phyloP scores from a whole-genome alignment of 2,797 vertebrate species.

The Cyclura pinguis region DNA sequence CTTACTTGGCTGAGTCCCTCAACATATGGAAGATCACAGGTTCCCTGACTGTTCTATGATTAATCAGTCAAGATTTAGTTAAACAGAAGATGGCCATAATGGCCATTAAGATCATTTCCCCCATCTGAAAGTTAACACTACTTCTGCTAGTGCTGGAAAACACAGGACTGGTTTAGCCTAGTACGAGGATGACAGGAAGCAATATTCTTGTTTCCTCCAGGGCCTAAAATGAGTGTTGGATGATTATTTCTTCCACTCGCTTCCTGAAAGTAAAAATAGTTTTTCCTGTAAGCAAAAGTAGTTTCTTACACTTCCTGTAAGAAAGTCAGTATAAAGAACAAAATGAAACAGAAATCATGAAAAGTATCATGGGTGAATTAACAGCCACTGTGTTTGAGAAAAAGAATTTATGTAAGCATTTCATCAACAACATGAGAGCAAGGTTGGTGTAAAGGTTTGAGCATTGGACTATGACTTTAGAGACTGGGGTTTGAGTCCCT shows the following conservation, averaged over 20 bases:
- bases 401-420: not conserved
- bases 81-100: conserved; percentile 1
- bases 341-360: not conserved
- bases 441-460: too few relatives aligned
- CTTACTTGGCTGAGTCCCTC: not conserved
- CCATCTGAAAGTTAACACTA: not conserved
- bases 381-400: not conserved
- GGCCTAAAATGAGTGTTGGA: not conserved
- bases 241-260: not conserved
- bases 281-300: not conserved
- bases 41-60: not conserved
- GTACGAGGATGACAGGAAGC: not conserved
- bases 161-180: not conserved
- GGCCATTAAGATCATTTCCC: conserved; percentile 8
- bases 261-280: not conserved
- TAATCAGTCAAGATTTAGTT: conserved; percentile 12
- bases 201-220: not conserved
- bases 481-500: too few relatives aligned
- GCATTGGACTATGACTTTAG: too few relatives aligned
- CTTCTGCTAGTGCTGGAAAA: too few relatives aligned
- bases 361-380: not conserved
- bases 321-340: not conserved
- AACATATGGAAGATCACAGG: not conserved
- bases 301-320: not conserved
- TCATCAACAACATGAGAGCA: not conserved